A percentile compares a stretch with the other conserved stretches of the same genome.
These are phyloP conservation scores for Tapirus indicus DNA, from an alignment of 2,797 vertebrate species.

Conservation along the genomic window DNA sequence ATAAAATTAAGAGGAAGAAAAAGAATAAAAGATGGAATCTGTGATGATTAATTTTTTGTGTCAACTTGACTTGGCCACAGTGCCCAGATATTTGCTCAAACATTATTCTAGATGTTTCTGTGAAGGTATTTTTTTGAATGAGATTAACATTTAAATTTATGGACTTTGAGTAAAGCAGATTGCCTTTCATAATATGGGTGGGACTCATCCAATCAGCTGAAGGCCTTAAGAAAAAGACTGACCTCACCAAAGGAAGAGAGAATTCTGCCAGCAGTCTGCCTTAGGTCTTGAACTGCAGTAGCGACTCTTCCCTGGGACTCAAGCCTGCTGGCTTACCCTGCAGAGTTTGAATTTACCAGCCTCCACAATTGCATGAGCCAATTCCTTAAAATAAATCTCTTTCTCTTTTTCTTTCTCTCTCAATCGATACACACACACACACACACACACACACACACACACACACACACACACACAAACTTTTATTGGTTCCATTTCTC, in stretches of 20 bases:
- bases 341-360: background rate
- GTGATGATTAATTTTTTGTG: background rate
- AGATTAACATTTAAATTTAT: background rate
- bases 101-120: background rate
- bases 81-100: background rate
- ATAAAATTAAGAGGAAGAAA: slow-evolving; percentile 54
- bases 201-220: background rate
- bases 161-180: background rate
- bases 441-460: background rate
- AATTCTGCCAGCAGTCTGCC: background rate
- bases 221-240: background rate
- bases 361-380: too few species aligned
- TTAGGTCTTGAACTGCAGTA: background rate
- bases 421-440: background rate
- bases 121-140: background rate
- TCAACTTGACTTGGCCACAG: background rate
- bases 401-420: background rate
- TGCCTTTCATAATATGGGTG: background rate
- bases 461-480: background rate
- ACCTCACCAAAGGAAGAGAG: background rate
- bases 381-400: background rate
- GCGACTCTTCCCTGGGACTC: background rate
- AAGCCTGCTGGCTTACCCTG: too few species aligned
- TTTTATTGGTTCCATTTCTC: background rate
- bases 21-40: background rate